Base-by-base conservation (phyloP, 1,140 invertebrate species). In the Drosophila bocki region DNA sequence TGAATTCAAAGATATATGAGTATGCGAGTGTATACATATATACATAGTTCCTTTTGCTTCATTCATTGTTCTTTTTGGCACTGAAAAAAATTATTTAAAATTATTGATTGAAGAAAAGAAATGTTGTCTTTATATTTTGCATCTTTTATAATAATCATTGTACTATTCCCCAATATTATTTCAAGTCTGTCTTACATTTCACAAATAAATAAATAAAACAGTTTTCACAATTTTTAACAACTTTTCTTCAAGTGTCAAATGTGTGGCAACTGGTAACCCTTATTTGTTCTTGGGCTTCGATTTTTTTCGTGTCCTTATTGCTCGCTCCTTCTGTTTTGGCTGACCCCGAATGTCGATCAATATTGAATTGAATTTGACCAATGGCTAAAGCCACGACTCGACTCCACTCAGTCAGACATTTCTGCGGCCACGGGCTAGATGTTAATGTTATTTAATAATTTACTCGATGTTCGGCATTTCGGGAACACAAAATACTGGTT, bases 311-410 rank as follows among this genome's bases (percentile, higher is more conserved):
- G 70, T 72, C 57, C 83, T 64, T 82, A 69, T 67, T 58, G 62
- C 29, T 60, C 26, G 33, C 15, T 29, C 47, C 29, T 32, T 44
- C 33, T 37, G 37, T 61, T 75, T 54, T 37, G 32, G 41, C 68
- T 58, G 45, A 12, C 50, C 69, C 32, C 62, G 42, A 50, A 48
- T 4, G 64, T 48, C 81, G 75, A 90, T 90, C 85, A 90, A 90
- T 90, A 90, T 72, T 82, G 70, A 85, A 90, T 90, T 82, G 75
- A 74, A 82, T 85, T 90, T 82, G 70, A 82, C 51, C 70, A 90
- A 85, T 79, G 62, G 80, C 64, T 70, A 47, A 44, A 53, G 51
- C 45, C 47, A 44, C 63, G 39, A 64, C 29, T 61, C 37, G 50
- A 47, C 32, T 3, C 33, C 42, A 35, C 1, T 56, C 41, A 56